Percentiles rank a stretch among this genome's conserved stretches.
Evolutionary conservation across 2,113 vertebrate species (phyloP).

Genomic region (Laterallus jamaicensis): DNA sequence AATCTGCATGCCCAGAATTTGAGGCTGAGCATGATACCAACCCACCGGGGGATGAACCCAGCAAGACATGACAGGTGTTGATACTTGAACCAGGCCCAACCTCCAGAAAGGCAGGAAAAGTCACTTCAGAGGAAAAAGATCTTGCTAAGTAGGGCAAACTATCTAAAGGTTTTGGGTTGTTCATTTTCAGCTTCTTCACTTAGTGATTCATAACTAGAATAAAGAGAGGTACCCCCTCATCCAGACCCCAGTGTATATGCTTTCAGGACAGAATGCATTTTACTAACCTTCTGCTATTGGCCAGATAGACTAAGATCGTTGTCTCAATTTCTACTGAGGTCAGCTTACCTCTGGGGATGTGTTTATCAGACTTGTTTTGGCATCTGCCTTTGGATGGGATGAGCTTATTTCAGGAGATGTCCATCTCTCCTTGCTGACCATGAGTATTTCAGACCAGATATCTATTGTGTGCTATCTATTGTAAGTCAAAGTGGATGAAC

Average conservation of each 20-base stretch:
- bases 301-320: neutral
- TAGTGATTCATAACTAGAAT: neutral
- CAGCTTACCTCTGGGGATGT: neutral
- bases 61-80: neutral
- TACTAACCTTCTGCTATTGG: neutral
- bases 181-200: neutral
- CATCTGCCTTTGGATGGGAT: neutral
- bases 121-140: neutral
- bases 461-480: accelerated
- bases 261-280: neutral
- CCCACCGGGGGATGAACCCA: neutral
- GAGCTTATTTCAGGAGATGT: neutral
- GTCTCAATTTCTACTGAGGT: neutral
- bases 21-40: neutral
- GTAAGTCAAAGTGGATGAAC: neutral
- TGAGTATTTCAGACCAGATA: neutral
- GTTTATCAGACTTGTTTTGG: neutral
- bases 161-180: neutral
- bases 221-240: neutral
- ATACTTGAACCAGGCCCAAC: neutral
- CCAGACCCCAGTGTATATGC: neutral
- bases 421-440: neutral
- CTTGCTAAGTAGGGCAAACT: neutral
- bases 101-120: neutral
- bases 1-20: neutral